Evolutionary conservation across 2,113 vertebrate genomes (phyloP), one percentile per base, ranked within the genome.

Genomic region (Rousettus leschenaultii): DNA sequence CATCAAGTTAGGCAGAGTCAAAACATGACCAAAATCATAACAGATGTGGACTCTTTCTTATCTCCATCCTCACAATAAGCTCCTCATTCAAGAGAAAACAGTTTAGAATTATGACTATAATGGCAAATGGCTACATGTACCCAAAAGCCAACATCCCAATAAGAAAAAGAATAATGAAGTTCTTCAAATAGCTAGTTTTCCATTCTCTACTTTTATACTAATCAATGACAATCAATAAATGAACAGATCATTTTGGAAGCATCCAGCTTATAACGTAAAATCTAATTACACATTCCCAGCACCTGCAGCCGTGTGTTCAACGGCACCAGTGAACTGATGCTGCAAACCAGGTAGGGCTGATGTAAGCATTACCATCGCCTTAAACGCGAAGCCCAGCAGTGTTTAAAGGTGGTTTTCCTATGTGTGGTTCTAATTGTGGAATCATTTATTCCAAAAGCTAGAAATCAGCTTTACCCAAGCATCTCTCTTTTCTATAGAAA

Each of bases 331-430:
- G 35, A 93, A 28, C 22, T 0, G 5, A 55, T 43, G 78, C 24
- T 30, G 30, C 24, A 14, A 9, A 5, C 2, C 48, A 43, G 1
- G 55, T 0, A 40, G 14, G 73, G 84, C 73, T 4, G 82, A 48
- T 0, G 5, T 2, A 16, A 38, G 22, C 10, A 4, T 3, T 15
- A 5, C 19, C 63, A 28, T 7, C 0, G 13, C 48, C 79, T 48
- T 33, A 24, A 53, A 28, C 73, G 57, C 35, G 13, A 74, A 61
- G 26, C 51, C 71, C 21, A 0, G 19, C 51, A 7, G 35, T 35
- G 51, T 16, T 38, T 43, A 48, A 14, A 75, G 48, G 53, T 21
- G 14, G 18, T 24, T n/a, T 70, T n/a, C 28, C 45, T 18, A 5
- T 0, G 2, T 40, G 55, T 14, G 59, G 55, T 28, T 89, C 92